Evolutionary conservation across 2,113 vertebrate species (phyloP).

Genomic region (Atractosteus spatula): DNA sequence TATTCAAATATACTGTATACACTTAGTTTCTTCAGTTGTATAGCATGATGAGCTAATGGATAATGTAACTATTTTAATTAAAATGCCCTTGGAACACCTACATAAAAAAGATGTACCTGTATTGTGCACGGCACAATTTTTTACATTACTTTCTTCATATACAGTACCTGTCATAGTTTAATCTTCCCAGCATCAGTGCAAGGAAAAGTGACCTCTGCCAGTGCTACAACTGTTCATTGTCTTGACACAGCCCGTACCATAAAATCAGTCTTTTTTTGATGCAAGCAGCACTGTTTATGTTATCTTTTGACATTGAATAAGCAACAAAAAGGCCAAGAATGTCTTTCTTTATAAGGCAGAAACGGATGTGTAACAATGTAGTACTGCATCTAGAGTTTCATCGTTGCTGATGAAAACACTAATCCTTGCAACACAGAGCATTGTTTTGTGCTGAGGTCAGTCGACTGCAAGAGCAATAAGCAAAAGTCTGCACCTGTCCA

Average conservation of each 20-base stretch:
- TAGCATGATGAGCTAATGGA: too few relatives aligned
- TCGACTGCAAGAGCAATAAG: background rate
- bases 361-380: background rate
- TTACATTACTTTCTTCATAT: conserved; percentile 41
- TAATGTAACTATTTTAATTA: too few relatives aligned
- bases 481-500: conserved; percentile 44
- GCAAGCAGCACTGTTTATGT: background rate
- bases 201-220: background rate
- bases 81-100: too few relatives aligned
- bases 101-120: too few relatives aligned
- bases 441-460: background rate
- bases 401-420: background rate
- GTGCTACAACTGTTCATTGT: background rate
- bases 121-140: too few relatives aligned
- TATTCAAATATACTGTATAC: too few relatives aligned
- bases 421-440: background rate
- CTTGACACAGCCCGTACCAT: background rate
- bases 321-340: background rate
- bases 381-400: background rate
- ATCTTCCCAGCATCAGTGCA: background rate
- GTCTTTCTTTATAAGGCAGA: background rate
- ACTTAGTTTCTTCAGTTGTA: too few relatives aligned
- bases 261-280: background rate
- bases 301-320: background rate
- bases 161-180: background rate